Evolutionary conservation across 2,888 invertebrate species (phyloP).

Genomic region (Lypha dubia): DNA sequence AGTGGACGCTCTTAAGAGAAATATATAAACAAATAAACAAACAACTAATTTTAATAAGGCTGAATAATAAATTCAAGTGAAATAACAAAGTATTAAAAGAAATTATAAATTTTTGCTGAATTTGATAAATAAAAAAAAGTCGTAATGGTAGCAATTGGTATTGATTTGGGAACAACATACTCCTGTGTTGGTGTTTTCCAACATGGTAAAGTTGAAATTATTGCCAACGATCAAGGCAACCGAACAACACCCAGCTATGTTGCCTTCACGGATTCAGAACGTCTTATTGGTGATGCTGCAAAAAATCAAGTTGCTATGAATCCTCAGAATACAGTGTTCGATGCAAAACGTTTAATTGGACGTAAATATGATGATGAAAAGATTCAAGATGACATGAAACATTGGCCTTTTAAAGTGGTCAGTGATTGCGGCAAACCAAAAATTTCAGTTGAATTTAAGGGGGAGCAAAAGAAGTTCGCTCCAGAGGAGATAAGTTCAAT

Average conservation of each 20-base stretch:
- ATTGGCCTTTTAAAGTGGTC: conserved; percentile 96
- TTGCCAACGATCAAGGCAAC: conserved; percentile 91
- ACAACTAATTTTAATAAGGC: neutral
- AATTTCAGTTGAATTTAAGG: conserved; percentile 93
- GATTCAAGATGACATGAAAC: conserved; percentile 96
- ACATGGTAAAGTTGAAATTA: conserved; percentile 92
- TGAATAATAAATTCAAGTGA: neutral
- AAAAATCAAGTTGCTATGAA: conserved; percentile 95
- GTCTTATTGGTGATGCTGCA: conserved; percentile 88
- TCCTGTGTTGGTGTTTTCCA: conserved; percentile 93
- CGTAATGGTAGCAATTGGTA: conserved; percentile 87
- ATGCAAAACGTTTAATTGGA: conserved; percentile 97
- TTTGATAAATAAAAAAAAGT: conserved; percentile 47
- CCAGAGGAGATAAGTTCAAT: conserved; percentile 96
- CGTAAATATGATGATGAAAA: conserved; percentile 93
- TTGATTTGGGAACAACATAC: conserved; percentile 84
- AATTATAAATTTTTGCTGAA: neutral
- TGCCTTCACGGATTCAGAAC: conserved; percentile 92
- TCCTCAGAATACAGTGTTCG: conserved; percentile 94
- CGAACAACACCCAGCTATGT: conserved; percentile 84
- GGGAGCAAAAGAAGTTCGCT: conserved; percentile 93
- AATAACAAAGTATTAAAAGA: conserved; percentile 3
- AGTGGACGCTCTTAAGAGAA: conserved; percentile 24
- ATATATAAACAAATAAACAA: conserved; percentile 8
- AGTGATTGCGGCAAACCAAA: conserved; percentile 92